These are phyloP conservation scores for Andrena bicolor DNA, from an alignment of 2,888 invertebrate species.

Conservation along the genomic window DNA sequence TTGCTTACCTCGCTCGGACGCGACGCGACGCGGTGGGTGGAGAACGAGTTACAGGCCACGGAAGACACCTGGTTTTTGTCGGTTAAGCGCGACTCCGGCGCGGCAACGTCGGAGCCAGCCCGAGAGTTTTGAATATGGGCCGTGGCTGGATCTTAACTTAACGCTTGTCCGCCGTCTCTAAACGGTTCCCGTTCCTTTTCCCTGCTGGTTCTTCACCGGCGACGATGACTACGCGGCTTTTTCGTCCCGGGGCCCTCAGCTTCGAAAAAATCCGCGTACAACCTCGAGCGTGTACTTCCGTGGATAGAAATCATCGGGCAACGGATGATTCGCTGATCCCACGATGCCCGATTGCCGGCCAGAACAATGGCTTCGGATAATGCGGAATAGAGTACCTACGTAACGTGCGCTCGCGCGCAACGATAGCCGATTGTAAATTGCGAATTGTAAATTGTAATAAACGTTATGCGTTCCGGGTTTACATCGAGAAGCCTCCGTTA, in stretches of 20 bases:
- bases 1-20: slow-evolving; percentile 75
- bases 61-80: slow-evolving; percentile 80
- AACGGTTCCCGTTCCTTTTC: neutral
- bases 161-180: slow-evolving; percentile 20
- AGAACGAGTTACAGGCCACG: slow-evolving; percentile 79
- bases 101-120: slow-evolving; percentile 75
- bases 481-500: slow-evolving; percentile 46
- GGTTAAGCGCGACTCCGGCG: slow-evolving; percentile 64
- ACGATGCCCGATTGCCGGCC: slow-evolving; percentile 66
- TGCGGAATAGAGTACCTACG: slow-evolving; percentile 63
- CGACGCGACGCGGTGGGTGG: slow-evolving; percentile 74
- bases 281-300: slow-evolving; percentile 67
- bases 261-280: slow-evolving; percentile 44
- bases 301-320: slow-evolving; percentile 68
- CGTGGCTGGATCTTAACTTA: slow-evolving; percentile 19
- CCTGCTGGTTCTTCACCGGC: neutral
- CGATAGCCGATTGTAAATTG: slow-evolving; percentile 56
- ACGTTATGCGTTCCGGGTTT: slow-evolving; percentile 63
- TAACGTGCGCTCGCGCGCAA: slow-evolving; percentile 30
- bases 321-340: slow-evolving; percentile 69
- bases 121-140: slow-evolving; percentile 49
- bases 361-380: slow-evolving; percentile 68
- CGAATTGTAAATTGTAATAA: slow-evolving; percentile 16
- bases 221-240: neutral
- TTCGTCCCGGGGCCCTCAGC: too few species aligned